These are phyloP conservation scores for Dynastes tityus DNA, from an alignment of 2,888 invertebrate genomes.

Conservation along the genomic window DNA sequence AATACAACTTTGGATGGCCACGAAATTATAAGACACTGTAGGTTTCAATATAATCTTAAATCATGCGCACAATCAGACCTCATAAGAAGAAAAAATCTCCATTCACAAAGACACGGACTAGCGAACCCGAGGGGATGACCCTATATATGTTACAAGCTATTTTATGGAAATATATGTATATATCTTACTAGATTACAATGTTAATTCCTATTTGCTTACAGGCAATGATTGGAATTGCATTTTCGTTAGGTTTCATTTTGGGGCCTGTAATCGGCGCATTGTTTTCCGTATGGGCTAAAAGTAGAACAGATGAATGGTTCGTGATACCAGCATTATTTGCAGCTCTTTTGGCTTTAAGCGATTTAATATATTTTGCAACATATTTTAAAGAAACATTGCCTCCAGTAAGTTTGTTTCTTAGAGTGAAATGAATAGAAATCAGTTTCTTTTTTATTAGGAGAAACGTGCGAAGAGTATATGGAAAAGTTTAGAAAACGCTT, in stretches of 20 bases:
- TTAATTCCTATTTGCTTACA: constrained; percentile 68
- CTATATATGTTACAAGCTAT: too few relatives aligned
- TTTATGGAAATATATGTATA: too few relatives aligned
- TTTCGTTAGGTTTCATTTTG: constrained; percentile 97
- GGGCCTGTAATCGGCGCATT: constrained; percentile 96
- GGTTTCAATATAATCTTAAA: too few relatives aligned
- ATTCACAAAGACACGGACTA: too few relatives aligned
- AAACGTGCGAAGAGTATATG: constrained; percentile 81
- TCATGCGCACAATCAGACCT: too few relatives aligned
- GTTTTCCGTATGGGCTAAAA: constrained; percentile 82
- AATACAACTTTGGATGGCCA: too few relatives aligned
- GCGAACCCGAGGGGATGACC: too few relatives aligned
- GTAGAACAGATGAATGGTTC: constrained; percentile 82
- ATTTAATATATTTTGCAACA: constrained; percentile 82
- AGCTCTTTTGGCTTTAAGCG: constrained; percentile 80
- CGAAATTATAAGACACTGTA: too few relatives aligned
- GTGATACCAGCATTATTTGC: constrained; percentile 87
- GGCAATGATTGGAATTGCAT: constrained; percentile 98
- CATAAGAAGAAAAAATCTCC: too few relatives aligned
- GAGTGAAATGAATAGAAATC: constrained; percentile 53
- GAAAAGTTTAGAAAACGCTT: constrained; percentile 69
- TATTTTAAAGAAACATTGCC: constrained; percentile 90
- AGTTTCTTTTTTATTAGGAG: constrained; percentile 72
- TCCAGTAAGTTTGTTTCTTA: constrained; percentile 70
- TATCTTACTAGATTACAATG: too few relatives aligned